phyloP scores from a whole-genome alignment of 1,140 invertebrate species.

The Solen grandis region DNA sequence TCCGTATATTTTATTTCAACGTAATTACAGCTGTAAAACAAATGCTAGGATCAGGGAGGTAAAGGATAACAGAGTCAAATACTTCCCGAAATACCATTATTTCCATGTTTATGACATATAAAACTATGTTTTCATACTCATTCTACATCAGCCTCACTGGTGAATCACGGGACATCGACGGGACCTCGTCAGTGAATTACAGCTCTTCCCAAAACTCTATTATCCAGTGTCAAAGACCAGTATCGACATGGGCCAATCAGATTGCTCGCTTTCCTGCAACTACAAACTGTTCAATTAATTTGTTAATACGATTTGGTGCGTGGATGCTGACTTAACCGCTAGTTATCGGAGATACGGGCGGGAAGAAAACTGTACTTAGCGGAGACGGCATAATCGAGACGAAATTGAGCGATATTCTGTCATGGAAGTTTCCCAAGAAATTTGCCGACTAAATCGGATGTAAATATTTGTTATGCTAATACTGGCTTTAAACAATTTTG shows the following conservation, averaged over 20 bases:
- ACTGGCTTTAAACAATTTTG: not conserved
- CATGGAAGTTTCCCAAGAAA: conserved; percentile 1
- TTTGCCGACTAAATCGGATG: conserved; percentile 22
- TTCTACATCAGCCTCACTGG: too few relatives aligned
- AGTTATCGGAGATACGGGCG: conserved; percentile 14
- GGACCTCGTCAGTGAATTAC: not conserved
- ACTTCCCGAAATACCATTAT: too few relatives aligned
- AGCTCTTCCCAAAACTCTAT: not conserved
- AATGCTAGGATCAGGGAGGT: too few relatives aligned
- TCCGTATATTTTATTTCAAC: too few relatives aligned
- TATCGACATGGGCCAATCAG: conserved; percentile 11
- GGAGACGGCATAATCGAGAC: conserved; percentile 28
- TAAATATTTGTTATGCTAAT: not conserved
- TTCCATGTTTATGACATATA: too few relatives aligned
- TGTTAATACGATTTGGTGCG: conserved; percentile 33
- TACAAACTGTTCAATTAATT: conserved; percentile 52
- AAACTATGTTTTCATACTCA: too few relatives aligned
- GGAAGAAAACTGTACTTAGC: conserved; percentile 23
- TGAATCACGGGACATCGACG: too few relatives aligned
- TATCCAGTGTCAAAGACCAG: conserved; percentile 4
- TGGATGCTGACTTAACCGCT: conserved; percentile 18
- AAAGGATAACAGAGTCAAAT: too few relatives aligned
- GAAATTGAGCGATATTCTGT: conserved; percentile 35
- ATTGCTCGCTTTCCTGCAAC: conserved; percentile 10
- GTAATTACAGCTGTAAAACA: too few relatives aligned